Conservation (phyloP, 1,140 invertebrate genomes). For the Drosophila mojavensis region DNA sequence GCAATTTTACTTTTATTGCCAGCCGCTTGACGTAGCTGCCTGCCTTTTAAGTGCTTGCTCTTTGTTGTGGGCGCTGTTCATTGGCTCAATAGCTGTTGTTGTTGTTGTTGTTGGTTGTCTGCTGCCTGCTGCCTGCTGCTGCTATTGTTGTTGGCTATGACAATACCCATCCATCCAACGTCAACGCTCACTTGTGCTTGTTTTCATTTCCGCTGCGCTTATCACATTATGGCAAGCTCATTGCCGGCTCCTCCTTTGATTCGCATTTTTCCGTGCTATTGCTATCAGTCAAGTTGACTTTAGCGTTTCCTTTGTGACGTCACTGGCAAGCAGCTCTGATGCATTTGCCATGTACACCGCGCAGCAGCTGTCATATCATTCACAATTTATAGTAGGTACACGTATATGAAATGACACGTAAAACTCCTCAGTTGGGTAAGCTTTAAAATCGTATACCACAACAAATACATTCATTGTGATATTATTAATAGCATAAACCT, state of each 20-base stretch:
- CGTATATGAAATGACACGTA: neutral
- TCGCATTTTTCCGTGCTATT: constrained; percentile 9
- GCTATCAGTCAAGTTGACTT: constrained; percentile 59
- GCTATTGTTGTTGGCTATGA: constrained; percentile 24
- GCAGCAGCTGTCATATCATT: constrained; percentile 25
- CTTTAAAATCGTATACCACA: neutral
- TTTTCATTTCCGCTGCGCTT: constrained; percentile 78
- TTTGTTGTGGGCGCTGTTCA: constrained; percentile 64
- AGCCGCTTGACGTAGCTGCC: constrained; percentile 46
- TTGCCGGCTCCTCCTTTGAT: constrained; percentile 63
- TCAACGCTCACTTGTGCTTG: constrained; percentile 67
- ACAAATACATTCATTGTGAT: constrained; percentile 5
- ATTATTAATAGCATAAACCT: constrained; percentile 22
- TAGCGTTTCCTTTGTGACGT: constrained; percentile 36
- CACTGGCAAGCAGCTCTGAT: constrained; percentile 3
- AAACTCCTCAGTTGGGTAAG: neutral
- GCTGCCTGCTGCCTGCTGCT: constrained; percentile 14
- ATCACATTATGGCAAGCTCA: constrained; percentile 81
- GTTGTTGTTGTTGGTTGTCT: constrained; percentile 6
- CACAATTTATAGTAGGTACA: neutral
- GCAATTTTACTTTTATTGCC: constrained; percentile 75
- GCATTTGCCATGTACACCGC: neutral
- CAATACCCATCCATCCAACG: constrained; percentile 46
- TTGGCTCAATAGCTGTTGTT: constrained; percentile 33
- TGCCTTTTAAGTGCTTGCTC: constrained; percentile 65